Percentiles rank a stretch among this genome's conserved stretches.
Conservation (phyloP, 2,888 invertebrate species). For the Aspidiotus destructor region DNA sequence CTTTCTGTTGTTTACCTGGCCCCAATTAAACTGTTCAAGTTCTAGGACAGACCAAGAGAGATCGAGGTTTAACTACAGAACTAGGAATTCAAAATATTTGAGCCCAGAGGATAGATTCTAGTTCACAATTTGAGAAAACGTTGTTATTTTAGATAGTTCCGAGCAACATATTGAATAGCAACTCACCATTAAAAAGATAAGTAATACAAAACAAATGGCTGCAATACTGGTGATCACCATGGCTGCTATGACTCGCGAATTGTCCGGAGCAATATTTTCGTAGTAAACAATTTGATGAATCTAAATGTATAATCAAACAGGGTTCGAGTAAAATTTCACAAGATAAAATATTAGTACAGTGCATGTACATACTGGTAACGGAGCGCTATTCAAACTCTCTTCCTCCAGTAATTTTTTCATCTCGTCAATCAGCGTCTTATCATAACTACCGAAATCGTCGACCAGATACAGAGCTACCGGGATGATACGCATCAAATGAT, state of each 20-base stretch:
- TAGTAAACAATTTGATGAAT: constrained; percentile 25
- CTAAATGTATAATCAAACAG: constrained; percentile 5
- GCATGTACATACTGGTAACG: constrained; percentile 20
- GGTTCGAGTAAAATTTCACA: neutral
- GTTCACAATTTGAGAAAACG: no score
- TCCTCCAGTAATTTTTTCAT: constrained; percentile 27
- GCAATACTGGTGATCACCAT: constrained; percentile 73
- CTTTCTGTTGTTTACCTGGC: no score
- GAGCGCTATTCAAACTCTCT: constrained; percentile 19
- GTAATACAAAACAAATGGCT: constrained; percentile 61
- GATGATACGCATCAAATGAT: constrained; percentile 16
- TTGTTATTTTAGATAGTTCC: no score
- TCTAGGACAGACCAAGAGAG: no score
- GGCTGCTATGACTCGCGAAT: constrained; percentile 56
- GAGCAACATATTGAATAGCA: neutral
- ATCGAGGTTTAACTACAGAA: no score
- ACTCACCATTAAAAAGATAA: constrained; percentile 68
- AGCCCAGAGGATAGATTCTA: no score
- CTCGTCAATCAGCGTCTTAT: constrained; percentile 27
- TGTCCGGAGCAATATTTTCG: constrained; percentile 22
- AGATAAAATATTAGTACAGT: neutral
- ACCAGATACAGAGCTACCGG: constrained; percentile 27
- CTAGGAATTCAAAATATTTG: no score
- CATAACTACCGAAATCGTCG: constrained; percentile 27
- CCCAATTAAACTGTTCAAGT: no score